phyloP scores from a whole-genome alignment of 2,888 invertebrate genomes.

The Philereme transversata region DNA sequence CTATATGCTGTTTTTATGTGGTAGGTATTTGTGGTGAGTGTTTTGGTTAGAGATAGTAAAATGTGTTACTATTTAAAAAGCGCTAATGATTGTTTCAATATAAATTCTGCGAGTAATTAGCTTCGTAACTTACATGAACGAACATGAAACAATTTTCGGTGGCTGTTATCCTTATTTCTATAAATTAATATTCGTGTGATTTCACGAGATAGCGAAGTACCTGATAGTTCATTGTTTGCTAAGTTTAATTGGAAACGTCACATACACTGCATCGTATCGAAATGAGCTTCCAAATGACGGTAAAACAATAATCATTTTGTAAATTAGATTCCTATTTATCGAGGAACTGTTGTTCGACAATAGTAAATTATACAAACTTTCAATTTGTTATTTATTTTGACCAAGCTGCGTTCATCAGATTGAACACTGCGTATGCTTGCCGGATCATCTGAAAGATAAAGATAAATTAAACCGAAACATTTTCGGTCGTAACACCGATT shows the following conservation, averaged over 20 bases:
- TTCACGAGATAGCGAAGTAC: slow-evolving; percentile 11
- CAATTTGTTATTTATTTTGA: slow-evolving; percentile 9
- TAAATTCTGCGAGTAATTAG: too few species aligned
- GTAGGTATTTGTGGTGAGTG: too few species aligned
- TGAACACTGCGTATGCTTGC: slow-evolving; percentile 61
- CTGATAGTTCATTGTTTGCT: slow-evolving; percentile 17
- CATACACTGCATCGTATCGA: slow-evolving; percentile 15
- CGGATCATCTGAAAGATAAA: slow-evolving; percentile 60
- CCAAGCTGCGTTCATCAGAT: slow-evolving; percentile 64
- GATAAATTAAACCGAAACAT: slow-evolving; percentile 11
- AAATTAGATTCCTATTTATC: neutral
- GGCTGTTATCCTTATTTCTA: neutral
- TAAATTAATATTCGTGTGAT: slow-evolving; percentile 6
- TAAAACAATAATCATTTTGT: slow-evolving; percentile 8
- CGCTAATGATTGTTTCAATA: too few species aligned
- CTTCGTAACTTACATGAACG: neutral
- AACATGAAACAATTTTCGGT: slow-evolving; percentile 2
- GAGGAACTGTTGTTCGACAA: neutral
- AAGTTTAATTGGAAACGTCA: slow-evolving; percentile 35
- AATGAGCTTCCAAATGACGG: slow-evolving; percentile 7
- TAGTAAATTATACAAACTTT: neutral
- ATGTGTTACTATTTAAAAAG: too few species aligned
- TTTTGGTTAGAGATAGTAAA: too few species aligned
- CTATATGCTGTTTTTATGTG: too few species aligned
- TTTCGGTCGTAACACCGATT: too few species aligned